Evolutionary conservation across 2,797 vertebrate genomes (phyloP).

Genomic region (Cephalopachus bancanus): DNA sequence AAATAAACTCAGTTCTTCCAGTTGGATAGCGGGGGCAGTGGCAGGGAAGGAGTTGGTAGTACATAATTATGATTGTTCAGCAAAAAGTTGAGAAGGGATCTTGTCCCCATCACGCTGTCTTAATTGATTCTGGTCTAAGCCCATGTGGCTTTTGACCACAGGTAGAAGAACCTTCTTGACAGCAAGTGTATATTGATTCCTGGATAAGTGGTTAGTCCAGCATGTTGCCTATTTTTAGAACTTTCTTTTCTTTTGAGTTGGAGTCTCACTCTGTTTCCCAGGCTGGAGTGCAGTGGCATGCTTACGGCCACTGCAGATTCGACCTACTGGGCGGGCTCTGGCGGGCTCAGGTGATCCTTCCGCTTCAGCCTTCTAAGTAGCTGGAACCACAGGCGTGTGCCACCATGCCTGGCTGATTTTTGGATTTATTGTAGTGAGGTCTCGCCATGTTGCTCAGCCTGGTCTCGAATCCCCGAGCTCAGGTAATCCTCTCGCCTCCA

Average conservation of each 20-base stretch:
- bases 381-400: too few species aligned
- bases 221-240: not conserved
- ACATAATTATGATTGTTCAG: conserved; percentile 24
- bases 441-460: too few species aligned
- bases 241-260: not conserved
- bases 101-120: not conserved
- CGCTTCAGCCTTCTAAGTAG: too few species aligned
- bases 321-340: too few species aligned
- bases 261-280: too few species aligned
- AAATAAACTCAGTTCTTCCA: not conserved
- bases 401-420: too few species aligned
- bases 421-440: too few species aligned
- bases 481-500: too few species aligned
- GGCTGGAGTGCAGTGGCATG: too few species aligned
- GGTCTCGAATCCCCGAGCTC: too few species aligned
- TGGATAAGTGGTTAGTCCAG: not conserved
- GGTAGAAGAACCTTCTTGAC: not conserved
- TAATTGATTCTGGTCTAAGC: not conserved
- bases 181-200: not conserved
- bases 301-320: too few species aligned
- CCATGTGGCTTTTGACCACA: not conserved
- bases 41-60: not conserved
- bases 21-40: not conserved
- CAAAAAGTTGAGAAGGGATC: not conserved
- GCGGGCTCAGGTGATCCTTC: too few species aligned